These are phyloP conservation scores for Ischnura elegans DNA, from an alignment of 2,888 invertebrate species.

Conservation along the genomic window DNA sequence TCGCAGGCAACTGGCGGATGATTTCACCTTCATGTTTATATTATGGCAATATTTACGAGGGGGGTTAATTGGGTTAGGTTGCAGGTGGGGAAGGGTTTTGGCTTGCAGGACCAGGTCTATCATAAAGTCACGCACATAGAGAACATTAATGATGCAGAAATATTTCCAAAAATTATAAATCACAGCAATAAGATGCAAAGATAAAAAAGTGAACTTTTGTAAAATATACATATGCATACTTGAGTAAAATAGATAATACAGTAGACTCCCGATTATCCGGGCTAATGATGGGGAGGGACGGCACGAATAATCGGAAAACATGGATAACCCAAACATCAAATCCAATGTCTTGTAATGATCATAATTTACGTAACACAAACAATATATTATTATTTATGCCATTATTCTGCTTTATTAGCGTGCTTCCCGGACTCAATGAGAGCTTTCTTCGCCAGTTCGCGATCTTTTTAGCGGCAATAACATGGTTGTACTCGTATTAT, in stretches of 20 bases:
- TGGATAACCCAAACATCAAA: too few relatives aligned
- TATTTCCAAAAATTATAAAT: slow-evolving; percentile 52
- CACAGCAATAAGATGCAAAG: slow-evolving; percentile 40
- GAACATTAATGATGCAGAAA: slow-evolving; percentile 49
- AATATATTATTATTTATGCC: too few relatives aligned
- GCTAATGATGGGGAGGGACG: too few relatives aligned
- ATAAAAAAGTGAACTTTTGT: slow-evolving; percentile 38
- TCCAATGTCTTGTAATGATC: too few relatives aligned
- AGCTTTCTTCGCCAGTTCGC: too few relatives aligned
- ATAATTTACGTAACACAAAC: too few relatives aligned
- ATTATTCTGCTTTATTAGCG: too few relatives aligned
- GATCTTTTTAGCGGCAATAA: too few relatives aligned
- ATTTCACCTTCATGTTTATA: slow-evolving; percentile 61
- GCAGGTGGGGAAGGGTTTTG: slow-evolving; percentile 22
- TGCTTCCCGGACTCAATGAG: too few relatives aligned
- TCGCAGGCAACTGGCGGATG: slow-evolving; percentile 64
- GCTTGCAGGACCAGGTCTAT: slow-evolving; percentile 57
- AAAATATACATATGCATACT: slow-evolving; percentile 50
- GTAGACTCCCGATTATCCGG: too few relatives aligned
- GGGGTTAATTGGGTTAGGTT: slow-evolving; percentile 23
- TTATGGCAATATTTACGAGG: slow-evolving; percentile 42
- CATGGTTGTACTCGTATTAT: too few relatives aligned
- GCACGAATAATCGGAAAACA: too few relatives aligned
- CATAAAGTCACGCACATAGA: slow-evolving; percentile 63
- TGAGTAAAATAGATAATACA: background rate